A percentile compares a stretch with the other conserved stretches of the same genome.
These are phyloP conservation scores for Arctopsyche grandis DNA, from an alignment of 1,140 invertebrate species.

Conservation along the genomic window DNA sequence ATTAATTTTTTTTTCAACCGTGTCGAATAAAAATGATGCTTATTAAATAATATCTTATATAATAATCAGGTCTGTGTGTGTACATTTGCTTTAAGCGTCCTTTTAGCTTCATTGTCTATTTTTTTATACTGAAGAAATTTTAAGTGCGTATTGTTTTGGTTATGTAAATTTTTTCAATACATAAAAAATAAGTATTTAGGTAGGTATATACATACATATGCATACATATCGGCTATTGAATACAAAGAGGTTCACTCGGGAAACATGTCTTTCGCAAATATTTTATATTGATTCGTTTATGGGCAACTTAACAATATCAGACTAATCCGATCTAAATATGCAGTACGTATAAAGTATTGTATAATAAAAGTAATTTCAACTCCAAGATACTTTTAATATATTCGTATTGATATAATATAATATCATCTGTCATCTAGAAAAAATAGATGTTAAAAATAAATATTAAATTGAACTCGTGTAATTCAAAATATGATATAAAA, in stretches of 20 bases:
- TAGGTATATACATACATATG: background rate
- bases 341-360: no score
- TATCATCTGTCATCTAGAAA: no score
- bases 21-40: slow-evolving; percentile 31
- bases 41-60: slow-evolving; percentile 38
- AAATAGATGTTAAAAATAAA: no score
- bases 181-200: background rate
- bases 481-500: background rate
- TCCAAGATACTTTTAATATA: no score
- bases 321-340: no score
- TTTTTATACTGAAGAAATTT: background rate
- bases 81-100: slow-evolving; percentile 16
- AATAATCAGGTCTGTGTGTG: slow-evolving; percentile 24
- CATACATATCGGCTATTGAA: background rate
- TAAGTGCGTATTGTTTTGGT: slow-evolving; percentile 6
- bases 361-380: no score
- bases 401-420: no score
- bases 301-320: no score
- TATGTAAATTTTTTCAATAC: background rate
- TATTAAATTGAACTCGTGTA: no score
- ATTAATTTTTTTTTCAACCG: slow-evolving; percentile 33
- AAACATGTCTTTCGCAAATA: no score
- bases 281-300: no score
- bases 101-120: slow-evolving; percentile 14
- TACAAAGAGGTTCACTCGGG: no score